Conservation (phyloP, 2,888 invertebrate genomes). For the Gymnocheta viridis region DNA sequence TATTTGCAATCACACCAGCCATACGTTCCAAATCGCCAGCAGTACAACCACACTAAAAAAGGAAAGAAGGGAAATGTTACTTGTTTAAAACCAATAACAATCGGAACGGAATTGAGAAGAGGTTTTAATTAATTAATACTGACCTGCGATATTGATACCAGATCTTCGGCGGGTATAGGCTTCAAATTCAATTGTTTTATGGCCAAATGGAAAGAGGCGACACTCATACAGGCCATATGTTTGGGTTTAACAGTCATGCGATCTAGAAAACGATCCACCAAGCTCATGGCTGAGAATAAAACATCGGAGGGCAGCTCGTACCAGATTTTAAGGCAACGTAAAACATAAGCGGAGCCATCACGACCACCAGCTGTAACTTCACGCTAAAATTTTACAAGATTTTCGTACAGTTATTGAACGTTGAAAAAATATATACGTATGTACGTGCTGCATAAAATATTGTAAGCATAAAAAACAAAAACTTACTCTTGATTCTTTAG, state of each 20-base stretch:
- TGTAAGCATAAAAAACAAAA: neutral
- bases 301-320: conserved; percentile 91
- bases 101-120: neutral
- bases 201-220: conserved; percentile 93
- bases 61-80: neutral
- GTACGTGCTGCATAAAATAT: too few relatives aligned
- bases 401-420: too few relatives aligned
- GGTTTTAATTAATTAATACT: conserved; percentile 26
- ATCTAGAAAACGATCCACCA: conserved; percentile 91
- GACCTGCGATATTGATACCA: conserved; percentile 84
- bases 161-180: conserved; percentile 85
- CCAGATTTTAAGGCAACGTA: conserved; percentile 92
- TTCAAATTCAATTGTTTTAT: conserved; percentile 85
- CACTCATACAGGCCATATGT: conserved; percentile 93
- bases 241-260: conserved; percentile 92
- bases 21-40: conserved; percentile 92
- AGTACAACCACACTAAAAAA: conserved; percentile 89
- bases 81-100: neutral
- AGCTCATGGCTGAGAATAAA: conserved; percentile 89
- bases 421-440: too few relatives aligned
- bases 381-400: conserved; percentile 81
- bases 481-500: conserved; percentile 85
- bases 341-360: conserved; percentile 90
- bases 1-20: conserved; percentile 91
- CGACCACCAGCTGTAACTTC: conserved; percentile 90